Evolutionary conservation across 2,797 vertebrate genomes (phyloP).

Genomic region (Thamnophis elegans): DNA sequence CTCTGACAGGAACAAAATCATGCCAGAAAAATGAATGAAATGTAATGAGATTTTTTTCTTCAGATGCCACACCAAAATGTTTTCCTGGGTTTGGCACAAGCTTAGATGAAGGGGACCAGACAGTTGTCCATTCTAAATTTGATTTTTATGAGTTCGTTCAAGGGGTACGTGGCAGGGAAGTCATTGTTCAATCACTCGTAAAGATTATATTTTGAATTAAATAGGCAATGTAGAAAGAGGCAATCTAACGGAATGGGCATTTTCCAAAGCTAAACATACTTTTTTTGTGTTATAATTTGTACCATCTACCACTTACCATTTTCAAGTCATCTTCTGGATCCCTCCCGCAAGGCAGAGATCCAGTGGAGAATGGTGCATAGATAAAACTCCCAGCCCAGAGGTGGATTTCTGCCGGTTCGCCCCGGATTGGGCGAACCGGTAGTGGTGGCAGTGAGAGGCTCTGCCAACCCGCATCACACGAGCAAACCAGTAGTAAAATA

Average conservation of each 20-base stretch:
- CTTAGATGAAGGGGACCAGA: background rate
- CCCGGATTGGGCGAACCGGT: no score
- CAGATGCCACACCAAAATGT: constrained; percentile 53
- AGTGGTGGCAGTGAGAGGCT: no score
- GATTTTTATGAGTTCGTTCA: constrained; percentile 25
- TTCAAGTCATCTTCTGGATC: background rate
- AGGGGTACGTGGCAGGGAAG: background rate
- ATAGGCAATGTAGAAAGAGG: background rate
- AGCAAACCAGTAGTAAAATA: no score
- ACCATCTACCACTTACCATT: background rate
- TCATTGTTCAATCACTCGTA: background rate
- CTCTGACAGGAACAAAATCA: constrained; percentile 60
- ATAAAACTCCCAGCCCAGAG: no score
- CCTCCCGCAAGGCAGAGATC: background rate
- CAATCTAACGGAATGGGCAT: background rate
- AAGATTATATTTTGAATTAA: background rate
- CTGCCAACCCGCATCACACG: no score
- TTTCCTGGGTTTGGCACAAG: constrained; percentile 42
- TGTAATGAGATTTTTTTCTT: constrained; percentile 62
- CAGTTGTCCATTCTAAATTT: constrained; percentile 26
- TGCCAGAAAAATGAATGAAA: constrained; percentile 64
- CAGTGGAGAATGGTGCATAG: background rate
- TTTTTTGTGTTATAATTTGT: background rate
- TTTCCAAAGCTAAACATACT: background rate
- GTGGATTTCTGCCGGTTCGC: no score